phyloP scores from a whole-genome alignment of 2,888 invertebrate species.

The Euplagia quadripunctaria region DNA sequence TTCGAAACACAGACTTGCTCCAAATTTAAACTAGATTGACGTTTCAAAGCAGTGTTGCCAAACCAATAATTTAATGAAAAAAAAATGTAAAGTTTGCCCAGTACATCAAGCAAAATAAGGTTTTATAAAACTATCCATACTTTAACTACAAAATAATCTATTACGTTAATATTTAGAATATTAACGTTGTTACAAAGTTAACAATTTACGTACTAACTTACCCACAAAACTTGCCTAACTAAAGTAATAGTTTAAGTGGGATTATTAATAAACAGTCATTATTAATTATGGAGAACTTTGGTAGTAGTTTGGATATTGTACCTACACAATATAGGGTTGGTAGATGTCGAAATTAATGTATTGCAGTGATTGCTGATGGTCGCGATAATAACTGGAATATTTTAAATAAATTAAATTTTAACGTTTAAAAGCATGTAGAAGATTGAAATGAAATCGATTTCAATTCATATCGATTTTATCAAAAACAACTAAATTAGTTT shows the following conservation, averaged over 20 bases:
- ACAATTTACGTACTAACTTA: conserved; percentile 5
- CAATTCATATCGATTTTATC: conserved; percentile 22
- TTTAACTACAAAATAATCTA: neutral
- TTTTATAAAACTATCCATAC: neutral
- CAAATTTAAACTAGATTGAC: neutral
- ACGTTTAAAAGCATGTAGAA: neutral
- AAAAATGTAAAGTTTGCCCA: neutral
- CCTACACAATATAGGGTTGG: neutral
- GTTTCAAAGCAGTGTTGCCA: neutral
- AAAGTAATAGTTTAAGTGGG: conserved; percentile 15
- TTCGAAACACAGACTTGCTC: neutral
- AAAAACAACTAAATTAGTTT: conserved; percentile 9
- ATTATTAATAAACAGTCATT: conserved; percentile 18
- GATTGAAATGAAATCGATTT: neutral
- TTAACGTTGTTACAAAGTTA: neutral
- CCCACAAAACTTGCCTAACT: conserved; percentile 9
- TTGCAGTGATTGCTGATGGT: neutral
- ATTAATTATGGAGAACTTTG: conserved; percentile 8
- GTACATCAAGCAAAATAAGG: neutral
- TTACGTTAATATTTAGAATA: neutral
- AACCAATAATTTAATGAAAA: neutral
- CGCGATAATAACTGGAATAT: neutral
- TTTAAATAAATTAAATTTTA: neutral
- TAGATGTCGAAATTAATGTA: conserved; percentile 6
- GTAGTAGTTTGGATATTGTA: conserved; percentile 1